These are phyloP conservation scores for Nomada ferruginata DNA, from an alignment of 2,888 invertebrate genomes.

Conservation along the genomic window DNA sequence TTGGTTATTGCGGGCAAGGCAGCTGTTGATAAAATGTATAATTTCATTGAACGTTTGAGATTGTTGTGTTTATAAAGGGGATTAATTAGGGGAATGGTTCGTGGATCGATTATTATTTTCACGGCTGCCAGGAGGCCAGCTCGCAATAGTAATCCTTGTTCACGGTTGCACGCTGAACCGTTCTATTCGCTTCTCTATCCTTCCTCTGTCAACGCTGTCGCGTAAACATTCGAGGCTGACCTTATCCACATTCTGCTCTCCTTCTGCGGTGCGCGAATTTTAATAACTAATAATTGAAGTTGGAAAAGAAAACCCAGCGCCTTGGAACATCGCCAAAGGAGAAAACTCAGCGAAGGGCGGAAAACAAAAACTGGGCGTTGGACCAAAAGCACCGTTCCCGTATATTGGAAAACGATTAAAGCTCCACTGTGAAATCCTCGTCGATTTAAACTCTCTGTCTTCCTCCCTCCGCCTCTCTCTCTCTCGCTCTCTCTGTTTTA, in stretches of 20 bases:
- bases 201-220: background rate
- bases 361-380: conserved; percentile 56
- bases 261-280: background rate
- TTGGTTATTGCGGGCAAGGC: too few species aligned
- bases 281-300: background rate
- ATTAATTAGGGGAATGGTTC: too few species aligned
- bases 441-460: background rate
- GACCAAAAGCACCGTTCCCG: conserved; percentile 33
- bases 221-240: background rate
- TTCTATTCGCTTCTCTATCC: background rate
- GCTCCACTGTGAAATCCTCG: background rate
- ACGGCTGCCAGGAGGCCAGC: too few species aligned
- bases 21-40: too few species aligned
- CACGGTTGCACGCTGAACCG: too few species aligned
- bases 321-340: conserved; percentile 28
- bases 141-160: too few species aligned
- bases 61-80: too few species aligned
- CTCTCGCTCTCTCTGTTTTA: background rate
- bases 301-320: background rate
- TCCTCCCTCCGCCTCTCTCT: background rate
- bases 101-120: too few species aligned
- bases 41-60: too few species aligned
- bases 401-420: conserved; percentile 32
- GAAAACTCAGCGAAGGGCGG: conserved; percentile 2
- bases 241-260: background rate